Percentiles rank a stretch among this genome's conserved stretches.
Conservation (phyloP, 2,888 invertebrate genomes). For the Tribolium freemani region DNA sequence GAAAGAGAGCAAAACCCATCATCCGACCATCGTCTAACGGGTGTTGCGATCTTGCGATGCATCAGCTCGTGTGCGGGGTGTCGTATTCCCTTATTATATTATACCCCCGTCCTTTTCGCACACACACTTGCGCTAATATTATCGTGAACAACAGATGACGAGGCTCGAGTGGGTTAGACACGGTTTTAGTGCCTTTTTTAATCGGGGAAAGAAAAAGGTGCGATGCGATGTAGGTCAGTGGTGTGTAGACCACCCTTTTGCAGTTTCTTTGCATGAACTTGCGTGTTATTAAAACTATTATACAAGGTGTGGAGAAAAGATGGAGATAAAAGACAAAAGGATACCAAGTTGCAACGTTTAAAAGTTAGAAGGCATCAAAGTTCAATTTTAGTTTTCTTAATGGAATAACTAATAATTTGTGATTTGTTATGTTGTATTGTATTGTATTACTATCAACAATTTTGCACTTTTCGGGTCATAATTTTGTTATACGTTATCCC, state of each 20-base stretch:
- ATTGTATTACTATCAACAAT: too few relatives aligned
- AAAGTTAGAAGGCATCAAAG: too few relatives aligned
- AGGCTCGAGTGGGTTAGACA: conserved; percentile 24
- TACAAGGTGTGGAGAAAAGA: too few relatives aligned
- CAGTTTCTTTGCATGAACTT: too few relatives aligned
- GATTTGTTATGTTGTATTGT: too few relatives aligned
- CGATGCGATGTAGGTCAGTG: conserved; percentile 32
- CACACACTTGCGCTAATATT: conserved; percentile 6
- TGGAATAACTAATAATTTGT: too few relatives aligned
- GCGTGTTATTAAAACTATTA: too few relatives aligned
- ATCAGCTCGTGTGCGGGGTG: conserved; percentile 31
- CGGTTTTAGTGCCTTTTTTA: conserved; percentile 11
- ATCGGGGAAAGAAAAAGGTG: not conserved
- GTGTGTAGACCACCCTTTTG: not conserved
- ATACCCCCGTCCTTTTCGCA: conserved; percentile 12
- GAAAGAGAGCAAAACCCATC: conserved; percentile 48
- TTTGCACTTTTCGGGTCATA: too few relatives aligned
- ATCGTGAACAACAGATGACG: conserved; percentile 25
- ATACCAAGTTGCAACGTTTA: too few relatives aligned
- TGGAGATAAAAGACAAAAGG: too few relatives aligned
- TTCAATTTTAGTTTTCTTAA: too few relatives aligned
- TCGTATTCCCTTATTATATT: conserved; percentile 5
- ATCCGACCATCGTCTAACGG: conserved; percentile 54
- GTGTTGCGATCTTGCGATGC: conserved; percentile 48
- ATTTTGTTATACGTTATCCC: too few relatives aligned